Evolutionary conservation across 2,113 vertebrate species (phyloP), one percentile per base, ranked within the genome.

Genomic region (Psammodynastes pulverulentus): DNA sequence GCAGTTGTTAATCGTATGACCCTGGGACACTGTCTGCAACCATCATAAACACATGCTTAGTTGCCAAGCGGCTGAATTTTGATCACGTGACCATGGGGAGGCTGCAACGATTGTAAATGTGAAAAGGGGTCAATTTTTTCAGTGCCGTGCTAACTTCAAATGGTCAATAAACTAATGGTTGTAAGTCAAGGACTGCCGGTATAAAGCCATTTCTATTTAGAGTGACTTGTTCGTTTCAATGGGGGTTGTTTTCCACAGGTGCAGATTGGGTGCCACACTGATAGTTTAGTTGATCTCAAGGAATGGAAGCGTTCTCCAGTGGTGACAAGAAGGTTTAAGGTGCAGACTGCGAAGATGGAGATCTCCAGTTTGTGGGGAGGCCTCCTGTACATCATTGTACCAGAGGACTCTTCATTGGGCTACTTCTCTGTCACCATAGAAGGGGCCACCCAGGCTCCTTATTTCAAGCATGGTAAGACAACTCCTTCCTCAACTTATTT

Each of bases 211-310:
- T 19, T 79, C 67, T 79, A n/a, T 21, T 79, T 2, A 79, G 8
- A 1, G 67, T 21, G 34, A 79, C 17, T 79, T 39, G 67, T 79
- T 79, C 6, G 17, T 79, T 79, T 79, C 17, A 8, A 39, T 39
- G 13, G 9, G 15, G 1, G 67, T 39, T 72, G 67, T 51, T 87
- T 52, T 4, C 39, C 13, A 3, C 95, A 98, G 98, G 93, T 98
- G 54, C 97, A 98, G 92, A 95, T 98, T 0, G 96, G 97, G 86
- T 98, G 97, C 95, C 98, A 98, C 52, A 96, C 97, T 2, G 97
- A 98, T 93, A 12, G 79, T 10, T 92, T 98, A 86, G 94, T 93
- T 4, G 21, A 92, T 0, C 51, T 87, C 0, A 17, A 21, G 0
- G 87, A 94, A 56, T 34, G 98, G 91, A 97, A 95, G 89, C 95